Percentiles rank a stretch among this genome's conserved stretches.
phyloP scores from a whole-genome alignment of 2,797 vertebrate species.

The Sandelia bainsii region DNA sequence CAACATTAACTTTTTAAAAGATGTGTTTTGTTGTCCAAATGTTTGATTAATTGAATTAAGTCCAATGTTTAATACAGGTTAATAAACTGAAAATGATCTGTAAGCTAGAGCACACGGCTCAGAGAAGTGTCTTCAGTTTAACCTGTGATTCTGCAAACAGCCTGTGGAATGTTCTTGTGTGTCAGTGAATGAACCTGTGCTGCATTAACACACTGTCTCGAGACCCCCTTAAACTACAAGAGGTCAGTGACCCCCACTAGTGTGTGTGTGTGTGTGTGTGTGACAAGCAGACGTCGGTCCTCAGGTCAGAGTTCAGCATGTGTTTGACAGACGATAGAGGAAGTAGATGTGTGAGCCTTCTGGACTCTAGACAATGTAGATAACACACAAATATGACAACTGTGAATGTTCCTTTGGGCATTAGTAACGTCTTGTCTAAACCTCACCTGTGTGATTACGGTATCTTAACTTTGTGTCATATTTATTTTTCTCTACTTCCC shows the following conservation, averaged over 20 bases:
- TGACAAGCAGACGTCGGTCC: constrained; percentile 1
- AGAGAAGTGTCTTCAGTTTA: background rate
- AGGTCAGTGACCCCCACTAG: constrained; percentile 58
- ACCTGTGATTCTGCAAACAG: constrained; percentile 39
- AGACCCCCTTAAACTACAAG: constrained; percentile 69
- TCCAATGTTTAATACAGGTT: background rate
- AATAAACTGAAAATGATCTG: background rate
- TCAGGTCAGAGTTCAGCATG: constrained; percentile 68
- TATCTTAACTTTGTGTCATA: background rate
- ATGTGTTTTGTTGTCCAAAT: no score
- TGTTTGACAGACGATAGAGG: constrained; percentile 52
- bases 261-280: constrained; percentile 32
- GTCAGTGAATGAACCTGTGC: constrained; percentile 73
- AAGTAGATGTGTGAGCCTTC: constrained; percentile 47
- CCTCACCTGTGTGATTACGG: background rate
- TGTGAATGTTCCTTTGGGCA: no score
- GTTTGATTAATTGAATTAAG: no score
- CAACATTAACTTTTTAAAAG: no score
- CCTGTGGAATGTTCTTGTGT: constrained; percentile 76
- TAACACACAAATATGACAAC: background rate
- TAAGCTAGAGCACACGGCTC: no score
- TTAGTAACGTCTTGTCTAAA: no score
- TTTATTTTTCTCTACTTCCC: background rate
- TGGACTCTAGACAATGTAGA: constrained; percentile 8
- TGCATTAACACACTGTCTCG: constrained; percentile 70